A percentile compares a stretch with the other conserved stretches of the same genome.
phyloP scores from a whole-genome alignment of 2,888 invertebrate species.

The Synanthedon myopaeformis region DNA sequence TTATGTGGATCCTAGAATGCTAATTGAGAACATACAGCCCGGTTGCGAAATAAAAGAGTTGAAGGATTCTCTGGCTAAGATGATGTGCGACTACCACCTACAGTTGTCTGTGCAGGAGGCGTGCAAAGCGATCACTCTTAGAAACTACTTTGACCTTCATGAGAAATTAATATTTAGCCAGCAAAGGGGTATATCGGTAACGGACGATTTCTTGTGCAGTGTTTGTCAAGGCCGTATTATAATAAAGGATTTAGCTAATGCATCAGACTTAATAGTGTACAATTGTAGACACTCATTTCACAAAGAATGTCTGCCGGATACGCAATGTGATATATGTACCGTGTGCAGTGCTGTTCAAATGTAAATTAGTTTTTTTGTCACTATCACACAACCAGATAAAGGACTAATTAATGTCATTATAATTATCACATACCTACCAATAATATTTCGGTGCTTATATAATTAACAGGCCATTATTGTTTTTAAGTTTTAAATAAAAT shows the following conservation, averaged over 20 bases:
- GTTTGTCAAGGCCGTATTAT: constrained; percentile 83
- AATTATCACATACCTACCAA: constrained; percentile 7
- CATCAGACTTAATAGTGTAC: constrained; percentile 82
- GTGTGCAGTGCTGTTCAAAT: constrained; percentile 58
- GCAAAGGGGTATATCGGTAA: constrained; percentile 80
- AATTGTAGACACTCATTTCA: constrained; percentile 93
- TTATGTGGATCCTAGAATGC: constrained; percentile 90
- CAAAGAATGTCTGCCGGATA: constrained; percentile 79
- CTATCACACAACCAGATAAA: too few species aligned
- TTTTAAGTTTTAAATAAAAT: constrained; percentile 11
- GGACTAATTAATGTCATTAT: background rate
- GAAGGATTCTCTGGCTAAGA: constrained; percentile 91
- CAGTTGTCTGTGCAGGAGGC: constrained; percentile 93
- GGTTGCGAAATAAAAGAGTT: constrained; percentile 90
- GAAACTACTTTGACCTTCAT: constrained; percentile 90
- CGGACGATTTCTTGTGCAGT: constrained; percentile 82
- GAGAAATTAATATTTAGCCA: constrained; percentile 83
- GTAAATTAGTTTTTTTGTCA: constrained; percentile 25
- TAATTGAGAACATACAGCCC: constrained; percentile 86
- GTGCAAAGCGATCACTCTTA: constrained; percentile 89
- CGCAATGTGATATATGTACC: constrained; percentile 30
- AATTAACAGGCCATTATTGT: constrained; percentile 44
- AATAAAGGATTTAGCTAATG: constrained; percentile 76
- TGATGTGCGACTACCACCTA: constrained; percentile 94
- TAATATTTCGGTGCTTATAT: constrained; percentile 42